Evolutionary conservation across 2,888 invertebrate species (phyloP), one percentile per base, ranked within the genome.

Genomic region (Eupithecia insigniata): DNA sequence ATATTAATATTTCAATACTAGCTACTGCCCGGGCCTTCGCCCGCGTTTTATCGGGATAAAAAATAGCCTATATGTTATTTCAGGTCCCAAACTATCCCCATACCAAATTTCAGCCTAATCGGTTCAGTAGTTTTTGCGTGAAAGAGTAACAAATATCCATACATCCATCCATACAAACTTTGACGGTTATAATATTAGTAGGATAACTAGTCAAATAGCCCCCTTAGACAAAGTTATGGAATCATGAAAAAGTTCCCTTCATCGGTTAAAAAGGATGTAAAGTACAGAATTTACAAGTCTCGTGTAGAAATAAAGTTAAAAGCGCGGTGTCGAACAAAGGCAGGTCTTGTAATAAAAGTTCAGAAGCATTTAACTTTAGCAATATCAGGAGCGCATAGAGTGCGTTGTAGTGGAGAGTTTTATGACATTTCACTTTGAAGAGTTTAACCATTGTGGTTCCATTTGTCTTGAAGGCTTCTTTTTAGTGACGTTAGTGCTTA

Each of bases 321-420:
- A 77, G 74, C 73, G 71, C 81, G 83, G 80, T 82, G 77, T 82
- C 80, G 85, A 90, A 92, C 90, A 91, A 89, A 90, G 82, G 78
- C 78, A 66, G n/a, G 81, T 74, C 80, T 83, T 82, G 72, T 90
- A 88, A 90, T 92, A 92, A 90, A 90, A 92, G 90, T 90, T 76
- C 72, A 74, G 22, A 32, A 66, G 30, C 67, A 7, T 46, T 32
- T 83, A 93, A 93, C 89, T 93, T 93, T 91, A 73, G 90, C 86
- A 92, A 92, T 93, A 92, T 92, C 84, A 88, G 88, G 83, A 88
- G 87, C 87, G 84, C 39, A 32, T 58, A 72, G 72, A 58, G 1
- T n/a, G 66, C 4, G n/a, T n/a, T 18, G 39, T 65, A 70, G 30
- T 64, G 10, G 6, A 36, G 22, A 64, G 64, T 4, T 22, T 64